A percentile compares a stretch with the other conserved stretches of the same genome.
These are phyloP conservation scores for Hafferia zeledoni DNA, from an alignment of 2,797 vertebrate species.

Conservation along the genomic window DNA sequence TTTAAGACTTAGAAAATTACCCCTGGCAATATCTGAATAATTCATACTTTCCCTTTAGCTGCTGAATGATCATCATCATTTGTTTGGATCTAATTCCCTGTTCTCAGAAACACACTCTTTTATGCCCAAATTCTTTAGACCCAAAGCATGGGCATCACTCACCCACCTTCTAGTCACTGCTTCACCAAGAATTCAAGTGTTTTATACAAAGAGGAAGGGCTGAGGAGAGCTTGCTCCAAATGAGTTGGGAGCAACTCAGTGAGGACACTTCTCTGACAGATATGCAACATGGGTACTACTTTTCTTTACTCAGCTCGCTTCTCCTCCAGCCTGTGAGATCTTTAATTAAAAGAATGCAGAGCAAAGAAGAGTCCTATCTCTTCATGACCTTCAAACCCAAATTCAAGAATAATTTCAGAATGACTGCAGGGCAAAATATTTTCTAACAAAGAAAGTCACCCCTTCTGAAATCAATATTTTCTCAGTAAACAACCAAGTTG, in stretches of 20 bases:
- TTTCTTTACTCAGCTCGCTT: not conserved
- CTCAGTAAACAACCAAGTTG: conserved; percentile 26
- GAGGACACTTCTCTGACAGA: not conserved
- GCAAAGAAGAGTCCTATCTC: not conserved
- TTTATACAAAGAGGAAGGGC: not conserved
- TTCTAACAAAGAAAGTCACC: not conserved
- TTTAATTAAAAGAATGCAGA: not conserved
- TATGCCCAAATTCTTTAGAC: not conserved
- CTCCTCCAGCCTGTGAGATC: not conserved
- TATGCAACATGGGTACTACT: not conserved
- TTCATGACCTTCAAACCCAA: conserved; percentile 7
- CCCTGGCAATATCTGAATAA: not conserved
- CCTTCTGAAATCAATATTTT: conserved; percentile 29
- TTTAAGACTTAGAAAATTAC: conserved; percentile 5
- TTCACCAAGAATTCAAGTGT: not conserved
- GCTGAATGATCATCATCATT: not conserved
- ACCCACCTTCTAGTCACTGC: not conserved
- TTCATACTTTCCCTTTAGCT: not conserved
- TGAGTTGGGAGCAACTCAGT: not conserved
- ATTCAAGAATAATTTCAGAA: not conserved
- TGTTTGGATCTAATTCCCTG: not conserved
- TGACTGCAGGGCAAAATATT: not conserved
- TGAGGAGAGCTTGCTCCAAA: not conserved
- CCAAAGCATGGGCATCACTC: not conserved
- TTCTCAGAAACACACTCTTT: not conserved